These are phyloP conservation scores for Trichomalopsis sarcophagae DNA, from an alignment of 1,140 invertebrate species.

Conservation along the genomic window DNA sequence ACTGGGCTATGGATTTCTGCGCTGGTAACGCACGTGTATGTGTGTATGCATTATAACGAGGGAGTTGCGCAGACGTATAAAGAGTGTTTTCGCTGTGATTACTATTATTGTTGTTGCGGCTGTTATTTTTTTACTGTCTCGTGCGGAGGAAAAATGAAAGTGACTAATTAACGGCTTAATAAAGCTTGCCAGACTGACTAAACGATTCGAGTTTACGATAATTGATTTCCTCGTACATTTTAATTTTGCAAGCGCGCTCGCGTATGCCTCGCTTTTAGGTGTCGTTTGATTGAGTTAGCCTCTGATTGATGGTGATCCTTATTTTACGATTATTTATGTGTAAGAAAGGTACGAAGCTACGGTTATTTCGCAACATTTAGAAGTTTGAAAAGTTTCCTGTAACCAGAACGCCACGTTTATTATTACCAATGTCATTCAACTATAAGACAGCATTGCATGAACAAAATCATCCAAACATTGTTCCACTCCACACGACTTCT, in stretches of 20 bases:
- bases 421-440: no score
- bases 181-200: not conserved
- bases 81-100: not conserved
- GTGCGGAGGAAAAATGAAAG: not conserved
- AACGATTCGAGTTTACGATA: not conserved
- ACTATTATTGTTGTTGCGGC: not conserved
- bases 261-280: not conserved
- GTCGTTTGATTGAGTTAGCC: conserved; percentile 5
- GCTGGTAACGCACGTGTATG: not conserved
- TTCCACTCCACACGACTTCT: no score
- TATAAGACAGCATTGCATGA: no score
- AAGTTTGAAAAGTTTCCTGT: no score
- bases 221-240: not conserved
- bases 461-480: no score
- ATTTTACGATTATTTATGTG: conserved; percentile 10
- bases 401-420: no score
- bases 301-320: not conserved
- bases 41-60: not conserved
- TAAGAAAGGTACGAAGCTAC: not conserved
- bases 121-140: not conserved
- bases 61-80: not conserved
- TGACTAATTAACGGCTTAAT: conserved; percentile 19
- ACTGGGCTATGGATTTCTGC: not conserved
- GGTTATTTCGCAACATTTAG: no score
- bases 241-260: not conserved